Evolutionary conservation across 2,113 vertebrate genomes (phyloP), one percentile per base, ranked within the genome.

Genomic region (Coreoperca whiteheadi): DNA sequence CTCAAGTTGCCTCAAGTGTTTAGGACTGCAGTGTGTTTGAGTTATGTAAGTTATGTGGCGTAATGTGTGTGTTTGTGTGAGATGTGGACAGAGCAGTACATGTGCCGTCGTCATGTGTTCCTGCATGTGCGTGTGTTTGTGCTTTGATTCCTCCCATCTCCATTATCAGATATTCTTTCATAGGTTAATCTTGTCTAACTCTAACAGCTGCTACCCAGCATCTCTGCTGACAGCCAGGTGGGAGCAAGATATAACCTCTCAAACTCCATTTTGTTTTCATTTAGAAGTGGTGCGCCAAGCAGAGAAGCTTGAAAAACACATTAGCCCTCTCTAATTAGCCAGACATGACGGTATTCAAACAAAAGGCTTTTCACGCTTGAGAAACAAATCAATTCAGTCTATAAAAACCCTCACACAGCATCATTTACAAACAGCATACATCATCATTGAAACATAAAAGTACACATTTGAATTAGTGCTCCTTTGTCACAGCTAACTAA

Each of bases 271-370:
- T 85, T 23, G 59, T 4, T 81, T 68, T 72, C 60, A 72, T 71
- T 86, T 83, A 41, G 43, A 69, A 69, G 34, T 25, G 28, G 16
- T 14, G 23, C 2, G 2, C 20, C 37, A 6, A 71, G 61, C 66
- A 32, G 68, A 61, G 69, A 48, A 30, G 69, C 79, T 76, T 53
- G 74, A 73, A 86, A 86, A 87, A 87, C 84, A 30, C 82, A 86
- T 90, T 84, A 86, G 84, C 76, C 50, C 21, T 57, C 71, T 76
- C 34, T 77, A 90, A 90, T 91, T 85, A 90, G 73, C 61, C 81
- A 54, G 41, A 61, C 59, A 64, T 37, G 77, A 79, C 30, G 23
- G 56, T 50, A 59, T 71, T 77, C 73, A 79, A 85, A 74, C 57
- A 68, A 50, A 21, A 76, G 59, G 71, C 70, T 74, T 79, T 70